phyloP scores from a whole-genome alignment of 1,140 invertebrate species.

The Papilio polyxenes region DNA sequence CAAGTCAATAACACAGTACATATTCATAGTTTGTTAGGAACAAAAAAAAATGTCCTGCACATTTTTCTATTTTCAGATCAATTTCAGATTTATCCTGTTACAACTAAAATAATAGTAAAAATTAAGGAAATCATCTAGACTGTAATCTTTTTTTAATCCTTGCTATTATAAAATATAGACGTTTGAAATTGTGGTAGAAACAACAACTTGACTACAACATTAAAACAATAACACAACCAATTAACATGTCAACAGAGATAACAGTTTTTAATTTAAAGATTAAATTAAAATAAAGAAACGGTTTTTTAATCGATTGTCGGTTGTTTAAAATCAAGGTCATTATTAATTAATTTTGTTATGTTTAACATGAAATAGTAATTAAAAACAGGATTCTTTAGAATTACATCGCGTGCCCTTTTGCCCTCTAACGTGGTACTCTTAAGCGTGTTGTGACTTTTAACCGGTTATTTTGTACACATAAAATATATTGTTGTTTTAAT shows the following conservation, averaged over 20 bases:
- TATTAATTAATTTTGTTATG: slow-evolving; percentile 26
- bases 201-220: neutral
- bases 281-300: slow-evolving; percentile 29
- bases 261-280: slow-evolving; percentile 15
- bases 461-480: slow-evolving; percentile 1
- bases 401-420: slow-evolving; percentile 32
- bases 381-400: slow-evolving; percentile 31
- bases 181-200: neutral
- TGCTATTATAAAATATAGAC: neutral
- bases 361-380: slow-evolving; percentile 36
- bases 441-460: neutral
- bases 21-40: too few relatives aligned
- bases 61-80: neutral
- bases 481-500: slow-evolving; percentile 14
- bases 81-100: neutral
- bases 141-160: too few relatives aligned
- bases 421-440: neutral
- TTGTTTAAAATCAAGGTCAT: slow-evolving; percentile 33
- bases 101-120: too few relatives aligned
- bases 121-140: too few relatives aligned
- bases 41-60: neutral
- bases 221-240: slow-evolving; percentile 1
- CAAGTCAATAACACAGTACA: too few relatives aligned
- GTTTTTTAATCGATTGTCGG: slow-evolving; percentile 17
- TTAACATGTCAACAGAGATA: slow-evolving; percentile 16